phyloP scores from a whole-genome alignment of 2,113 vertebrate species.

The Chaenogobius annularis region DNA sequence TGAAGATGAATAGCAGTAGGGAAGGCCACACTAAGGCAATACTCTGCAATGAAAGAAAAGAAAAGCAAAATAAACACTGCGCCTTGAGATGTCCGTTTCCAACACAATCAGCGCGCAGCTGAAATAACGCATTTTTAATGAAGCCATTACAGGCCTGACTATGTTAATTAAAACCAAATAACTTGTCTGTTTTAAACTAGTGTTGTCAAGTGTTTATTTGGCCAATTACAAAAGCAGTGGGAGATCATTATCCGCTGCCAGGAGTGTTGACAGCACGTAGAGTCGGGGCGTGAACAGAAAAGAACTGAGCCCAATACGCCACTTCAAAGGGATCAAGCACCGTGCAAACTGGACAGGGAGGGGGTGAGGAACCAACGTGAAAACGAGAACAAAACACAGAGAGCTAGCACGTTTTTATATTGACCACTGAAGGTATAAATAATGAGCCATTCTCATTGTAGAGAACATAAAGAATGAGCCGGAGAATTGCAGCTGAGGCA shows the following conservation, averaged over 20 bases:
- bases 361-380: background rate
- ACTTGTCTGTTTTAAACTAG: slow-evolving; percentile 81
- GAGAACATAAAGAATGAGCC: background rate
- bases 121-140: slow-evolving; percentile 81
- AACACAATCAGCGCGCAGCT: slow-evolving; percentile 76
- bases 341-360: slow-evolving; percentile 34
- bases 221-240: slow-evolving; percentile 99
- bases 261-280: slow-evolving; percentile 75
- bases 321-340: slow-evolving; percentile 68
- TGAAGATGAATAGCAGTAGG: slow-evolving; percentile 55
- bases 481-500: slow-evolving; percentile 16
- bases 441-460: background rate
- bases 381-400: slow-evolving; percentile 6
- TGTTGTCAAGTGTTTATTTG: slow-evolving; percentile 95
- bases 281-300: slow-evolving; percentile 71
- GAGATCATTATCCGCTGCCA: slow-evolving; percentile 90
- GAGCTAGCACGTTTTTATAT: background rate
- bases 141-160: slow-evolving; percentile 77
- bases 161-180: slow-evolving; percentile 84
- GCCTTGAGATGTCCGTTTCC: slow-evolving; percentile 67
- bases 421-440: background rate
- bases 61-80: slow-evolving; percentile 73
- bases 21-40: slow-evolving; percentile 51
- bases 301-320: slow-evolving; percentile 56
- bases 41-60: slow-evolving; percentile 58